These are phyloP conservation scores for Atopsyche davidsoni DNA, from an alignment of 1,140 invertebrate species.

Conservation along the genomic window DNA sequence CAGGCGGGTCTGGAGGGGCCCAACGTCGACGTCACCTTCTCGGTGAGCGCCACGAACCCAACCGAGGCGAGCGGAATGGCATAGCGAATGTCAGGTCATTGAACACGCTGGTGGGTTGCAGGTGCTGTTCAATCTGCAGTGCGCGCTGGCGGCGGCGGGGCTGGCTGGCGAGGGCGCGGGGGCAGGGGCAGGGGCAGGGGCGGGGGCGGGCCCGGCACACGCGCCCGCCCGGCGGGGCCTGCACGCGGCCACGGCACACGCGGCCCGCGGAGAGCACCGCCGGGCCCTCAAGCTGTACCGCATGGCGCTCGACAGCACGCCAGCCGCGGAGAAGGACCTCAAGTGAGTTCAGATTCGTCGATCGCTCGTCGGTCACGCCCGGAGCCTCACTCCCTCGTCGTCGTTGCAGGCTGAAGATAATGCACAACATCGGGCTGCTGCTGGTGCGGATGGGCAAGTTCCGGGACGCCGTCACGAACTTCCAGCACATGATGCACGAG, in stretches of 20 bases:
- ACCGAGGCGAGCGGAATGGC: too few species aligned
- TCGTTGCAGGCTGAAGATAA: constrained; percentile 82
- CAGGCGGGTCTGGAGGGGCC: constrained; percentile 80
- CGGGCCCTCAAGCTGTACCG: constrained; percentile 97
- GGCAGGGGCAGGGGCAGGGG: neutral
- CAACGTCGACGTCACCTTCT: constrained; percentile 91
- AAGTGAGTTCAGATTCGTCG: constrained; percentile 53
- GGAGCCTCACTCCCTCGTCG: neutral
- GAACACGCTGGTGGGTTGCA: constrained; percentile 40
- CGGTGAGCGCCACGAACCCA: too few species aligned
- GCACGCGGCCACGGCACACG: constrained; percentile 22
- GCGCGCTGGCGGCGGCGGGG: constrained; percentile 17
- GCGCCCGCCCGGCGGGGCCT: constrained; percentile 17
- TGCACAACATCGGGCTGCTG: constrained; percentile 96
- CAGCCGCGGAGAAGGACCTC: constrained; percentile 83
- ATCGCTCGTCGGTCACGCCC: neutral
- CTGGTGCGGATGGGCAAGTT: constrained; percentile 95
- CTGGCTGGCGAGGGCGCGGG: constrained; percentile 19
- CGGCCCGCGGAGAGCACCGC: constrained; percentile 68
- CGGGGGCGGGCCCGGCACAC: constrained; percentile 2
- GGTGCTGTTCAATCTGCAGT: constrained; percentile 89
- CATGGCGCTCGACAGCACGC: constrained; percentile 94
- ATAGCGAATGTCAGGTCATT: too few species aligned
- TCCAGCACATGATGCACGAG: constrained; percentile 97
- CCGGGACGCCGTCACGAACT: constrained; percentile 90